Evolutionary conservation across 2,888 invertebrate species (phyloP), one percentile per base, ranked within the genome.

Genomic region (Allophyes oxyacanthae): DNA sequence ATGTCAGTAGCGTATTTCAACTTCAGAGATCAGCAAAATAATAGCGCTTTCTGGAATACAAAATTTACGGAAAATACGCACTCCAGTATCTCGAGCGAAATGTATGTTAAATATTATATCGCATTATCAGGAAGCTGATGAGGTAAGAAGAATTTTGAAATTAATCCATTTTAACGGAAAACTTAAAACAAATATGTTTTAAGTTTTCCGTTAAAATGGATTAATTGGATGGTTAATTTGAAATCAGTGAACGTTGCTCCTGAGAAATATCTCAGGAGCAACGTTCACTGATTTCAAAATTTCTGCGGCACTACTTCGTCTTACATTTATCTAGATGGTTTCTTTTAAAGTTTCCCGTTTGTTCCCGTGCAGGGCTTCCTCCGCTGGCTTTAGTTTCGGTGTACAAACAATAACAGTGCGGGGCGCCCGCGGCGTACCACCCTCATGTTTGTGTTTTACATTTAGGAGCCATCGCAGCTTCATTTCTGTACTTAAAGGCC

Each of bases 371-470:
- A 59, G 65, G 72, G 74, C 60, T 81, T 80, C 77, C 75, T 75
- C 77, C 53, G 74, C 79, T 69, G 72, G 77, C 81, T 82, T 83
- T 87, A 91, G 91, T 91, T 91, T 87, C 79, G 86, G 85, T 81
- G 82, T 77, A 82, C 90, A 91, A 93, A 93, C 92, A 93, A 92
- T 90, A 93, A 92, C 90, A 91, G 79, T 75, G 84, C 81, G 81
- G 76, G 55, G 78, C 72, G 86, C 86, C 86, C 78, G 82, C 83
- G 83, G 87, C 88, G 62, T 66, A 75, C 74, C 78, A 72, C 78
- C 75, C 68, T 73, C 43, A 57, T 92, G 90, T 92, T 92, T 93
- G 89, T 90, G 88, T 93, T 92, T 86, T 78, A 81, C 85, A 87
- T 91, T 91, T 86, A 87, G 85, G 76, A 84, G 66, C 85, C 81